Evolutionary conservation across 2,888 invertebrate species (phyloP), one percentile per base, ranked within the genome.

Genomic region (Archips crataeganus): DNA sequence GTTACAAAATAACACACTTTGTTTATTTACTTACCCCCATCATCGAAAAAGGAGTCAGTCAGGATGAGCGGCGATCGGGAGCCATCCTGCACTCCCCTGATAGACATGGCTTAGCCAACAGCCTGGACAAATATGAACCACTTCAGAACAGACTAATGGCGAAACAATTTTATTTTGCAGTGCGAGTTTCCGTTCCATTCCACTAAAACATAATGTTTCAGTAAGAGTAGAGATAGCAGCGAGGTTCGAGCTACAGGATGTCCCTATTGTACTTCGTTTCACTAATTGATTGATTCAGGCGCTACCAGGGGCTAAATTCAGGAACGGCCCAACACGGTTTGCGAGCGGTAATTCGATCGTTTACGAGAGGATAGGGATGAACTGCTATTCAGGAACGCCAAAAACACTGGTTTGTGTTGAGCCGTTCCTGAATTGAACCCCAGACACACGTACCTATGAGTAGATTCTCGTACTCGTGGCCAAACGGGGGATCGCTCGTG

Each of bases 41-140:
- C 94, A 76, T 95, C 94, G 79, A 93, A 94, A 83, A 94, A 95
- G 0, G 91, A 94, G 76, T 94, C 94, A 0, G 90, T 88, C 65
- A 94, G 80, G 77, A 93, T 91, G 72, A 87, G 82, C 0, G 94
- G 94, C 0, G 94, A 93, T 61, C 93, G 84, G 9, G 91, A 86
- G 1, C 93, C 94, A 70, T 95, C 94, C 60, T 88, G 90, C 6
- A 94, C 91, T 3, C 95, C 94, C 81, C 95, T 80, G 23, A 90
- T 91, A 10, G 94, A 93, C 95, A 95, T 94, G 74, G 51, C 23
- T 10, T 13, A n/a, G 49, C 57, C 49, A 63, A 39, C 13, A 0
- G 39, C 74, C 73, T 75, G 64, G 71, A 75, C 76, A 71, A 63
- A 68, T 45, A 63, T 51, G 74, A 68, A 71, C 51, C 51, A 67